Percentiles rank a stretch among this genome's conserved stretches.
Conservation (phyloP, 2,888 invertebrate species). For the Drosophila subquinaria region DNA sequence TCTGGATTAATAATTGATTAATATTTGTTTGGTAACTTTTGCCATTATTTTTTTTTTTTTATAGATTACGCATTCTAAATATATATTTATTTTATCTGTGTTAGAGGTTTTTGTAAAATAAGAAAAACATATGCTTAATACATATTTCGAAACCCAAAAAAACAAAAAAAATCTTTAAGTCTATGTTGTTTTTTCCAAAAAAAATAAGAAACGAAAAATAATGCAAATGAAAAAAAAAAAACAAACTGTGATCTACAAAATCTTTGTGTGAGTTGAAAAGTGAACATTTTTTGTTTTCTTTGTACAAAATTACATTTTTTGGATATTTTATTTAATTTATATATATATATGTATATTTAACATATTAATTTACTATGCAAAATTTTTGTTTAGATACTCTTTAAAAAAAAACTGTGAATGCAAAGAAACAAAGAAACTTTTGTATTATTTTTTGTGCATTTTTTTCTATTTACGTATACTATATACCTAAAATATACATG, state of each 20-base stretch:
- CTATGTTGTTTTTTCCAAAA: slow-evolving; percentile 15
- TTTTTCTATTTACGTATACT: slow-evolving; percentile 28
- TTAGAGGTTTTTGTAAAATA: slow-evolving; percentile 8
- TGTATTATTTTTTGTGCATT: slow-evolving; percentile 78
- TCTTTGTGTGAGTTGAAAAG: slow-evolving; percentile 58
- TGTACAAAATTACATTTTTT: slow-evolving; percentile 76
- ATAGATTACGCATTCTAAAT: slow-evolving; percentile 19
- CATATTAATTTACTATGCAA: slow-evolving; percentile 60
- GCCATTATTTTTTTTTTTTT: slow-evolving; percentile 19
- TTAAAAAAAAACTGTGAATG: slow-evolving; percentile 63
- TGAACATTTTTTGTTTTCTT: slow-evolving; percentile 68
- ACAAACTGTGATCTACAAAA: slow-evolving; percentile 84
- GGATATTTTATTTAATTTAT: slow-evolving; percentile 61
- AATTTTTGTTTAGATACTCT: slow-evolving; percentile 78
- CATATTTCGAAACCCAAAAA: slow-evolving; percentile 20
- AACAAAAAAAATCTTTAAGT: slow-evolving; percentile 11
- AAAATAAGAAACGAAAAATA: slow-evolving; percentile 69
- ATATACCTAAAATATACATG: slow-evolving; percentile 28
- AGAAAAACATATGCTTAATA: slow-evolving; percentile 3
- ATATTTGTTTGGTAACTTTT: slow-evolving; percentile 26
- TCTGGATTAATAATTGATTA: slow-evolving; percentile 11
- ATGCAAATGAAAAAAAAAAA: slow-evolving; percentile 72
- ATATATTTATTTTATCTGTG: slow-evolving; percentile 14
- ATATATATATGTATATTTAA: slow-evolving; percentile 53
- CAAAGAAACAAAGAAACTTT: slow-evolving; percentile 66